Percentiles rank a stretch among this genome's conserved stretches.
Conservation (phyloP, 2,113 vertebrate genomes). For the Rhagologus leucostigma region DNA sequence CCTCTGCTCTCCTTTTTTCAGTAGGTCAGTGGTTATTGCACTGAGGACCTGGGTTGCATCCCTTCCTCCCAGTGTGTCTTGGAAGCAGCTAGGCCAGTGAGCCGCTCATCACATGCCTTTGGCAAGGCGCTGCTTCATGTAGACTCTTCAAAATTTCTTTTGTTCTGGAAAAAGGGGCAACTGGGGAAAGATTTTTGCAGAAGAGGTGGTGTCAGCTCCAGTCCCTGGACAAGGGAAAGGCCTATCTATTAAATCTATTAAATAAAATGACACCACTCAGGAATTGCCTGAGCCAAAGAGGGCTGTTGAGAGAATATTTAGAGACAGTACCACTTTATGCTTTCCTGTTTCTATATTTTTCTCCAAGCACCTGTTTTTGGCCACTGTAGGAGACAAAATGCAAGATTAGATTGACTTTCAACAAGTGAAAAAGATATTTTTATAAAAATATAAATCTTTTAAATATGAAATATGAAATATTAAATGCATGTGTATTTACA, state of each 20-base stretch:
- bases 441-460: not conserved
- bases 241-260: not conserved
- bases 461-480: not conserved
- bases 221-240: not conserved
- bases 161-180: not conserved
- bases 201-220: not conserved
- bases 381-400: not conserved
- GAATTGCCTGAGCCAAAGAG: not conserved
- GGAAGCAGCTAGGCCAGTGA: not conserved
- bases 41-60: not conserved
- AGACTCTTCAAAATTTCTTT: not conserved
- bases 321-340: not conserved
- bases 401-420: not conserved
- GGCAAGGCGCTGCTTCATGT: fast-evolving
- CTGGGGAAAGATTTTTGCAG: not conserved
- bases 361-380: not conserved
- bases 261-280: not conserved
- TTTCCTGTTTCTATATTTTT: not conserved
- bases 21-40: not conserved
- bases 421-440: not conserved
- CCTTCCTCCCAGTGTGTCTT: not conserved
- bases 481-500: not conserved
- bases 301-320: not conserved
- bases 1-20: not conserved
- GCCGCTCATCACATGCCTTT: not conserved